Evolutionary conservation across 1,140 invertebrate genomes (phyloP), one percentile per base, ranked within the genome.

Genomic region (Cryptotermes secundus): DNA sequence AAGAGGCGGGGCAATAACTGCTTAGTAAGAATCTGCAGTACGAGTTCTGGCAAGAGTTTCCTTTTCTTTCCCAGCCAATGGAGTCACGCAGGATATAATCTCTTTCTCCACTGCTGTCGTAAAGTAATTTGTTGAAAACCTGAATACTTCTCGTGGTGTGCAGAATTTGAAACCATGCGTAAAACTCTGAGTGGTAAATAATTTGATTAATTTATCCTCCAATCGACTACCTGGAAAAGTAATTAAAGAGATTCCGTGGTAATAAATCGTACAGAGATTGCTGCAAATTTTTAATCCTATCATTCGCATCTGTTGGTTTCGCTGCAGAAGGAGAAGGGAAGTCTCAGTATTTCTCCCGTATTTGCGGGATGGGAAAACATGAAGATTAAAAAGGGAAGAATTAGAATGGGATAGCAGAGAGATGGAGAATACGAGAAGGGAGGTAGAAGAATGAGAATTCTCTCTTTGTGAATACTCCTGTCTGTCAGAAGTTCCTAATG

Each of bases 151-250:
- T 72, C 10, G 26, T 72, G 59, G 59, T n/a, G 0, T 72, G 59
- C 26, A 72, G 26, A n/a, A 72, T 72, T 72, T 72, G 59, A 26
- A 72, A 72, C n/a, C 26, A n/a, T n/a, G 59, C 59, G n/a, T 72
- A 72, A 72, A 72, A 72, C 59, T 72, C 31, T 72, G 59, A 72
- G 59, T 72, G 59, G 59, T 72, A 72, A 72, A 72, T 72, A 72
- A 72, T 72, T 72, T 72, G 59, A 72, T 72, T 72, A 72, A 72
- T 72, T 72, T 31, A 72, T 72, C 7, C 59, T 72, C n/a, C 59
- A 31, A 72, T 72, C 59, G 10, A 72, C 59, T 72, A 72, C 59
- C 59, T 72, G 59, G 59, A 72, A 72, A 72, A 72, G 59, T 72
- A 72, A 72, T 72, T 72, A 72, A 72, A 72, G 59, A 31, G 59